These are phyloP conservation scores for Astyanax mexicanus DNA, from an alignment of 2,797 vertebrate genomes.

Conservation along the genomic window DNA sequence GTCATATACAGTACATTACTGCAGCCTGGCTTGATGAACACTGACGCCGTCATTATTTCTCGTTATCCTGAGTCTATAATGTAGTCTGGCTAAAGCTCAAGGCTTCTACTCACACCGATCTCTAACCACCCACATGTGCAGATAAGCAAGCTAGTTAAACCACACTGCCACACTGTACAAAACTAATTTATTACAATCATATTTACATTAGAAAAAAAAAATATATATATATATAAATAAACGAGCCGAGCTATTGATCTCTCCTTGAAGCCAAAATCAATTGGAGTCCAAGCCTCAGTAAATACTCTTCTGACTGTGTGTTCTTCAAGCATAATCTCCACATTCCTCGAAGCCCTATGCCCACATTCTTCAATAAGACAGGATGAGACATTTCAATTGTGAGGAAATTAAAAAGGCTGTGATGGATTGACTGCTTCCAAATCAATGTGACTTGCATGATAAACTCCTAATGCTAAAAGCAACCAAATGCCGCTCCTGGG, in stretches of 20 bases:
- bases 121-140: neutral
- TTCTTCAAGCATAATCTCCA: constrained; percentile 1
- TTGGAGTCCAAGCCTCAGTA: neutral
- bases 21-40: neutral
- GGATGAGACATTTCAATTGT: constrained; percentile 2
- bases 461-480: neutral
- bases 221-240: neutral
- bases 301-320: neutral
- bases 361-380: neutral
- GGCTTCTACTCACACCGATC: neutral
- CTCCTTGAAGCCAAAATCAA: constrained; percentile 39
- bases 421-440: constrained; percentile 1
- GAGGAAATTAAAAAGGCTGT: constrained; percentile 16
- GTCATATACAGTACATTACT: neutral
- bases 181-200: constrained; percentile 27
- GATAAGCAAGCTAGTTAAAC: neutral
- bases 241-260: constrained; percentile 10
- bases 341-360: neutral
- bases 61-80: neutral
- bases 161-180: neutral
- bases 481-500: neutral
- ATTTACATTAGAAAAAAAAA: too few relatives aligned
- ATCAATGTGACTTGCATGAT: constrained; percentile 12
- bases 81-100: neutral
- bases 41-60: neutral